Conservation (phyloP, 2,888 invertebrate species). For the Steinernema hermaphroditum region DNA sequence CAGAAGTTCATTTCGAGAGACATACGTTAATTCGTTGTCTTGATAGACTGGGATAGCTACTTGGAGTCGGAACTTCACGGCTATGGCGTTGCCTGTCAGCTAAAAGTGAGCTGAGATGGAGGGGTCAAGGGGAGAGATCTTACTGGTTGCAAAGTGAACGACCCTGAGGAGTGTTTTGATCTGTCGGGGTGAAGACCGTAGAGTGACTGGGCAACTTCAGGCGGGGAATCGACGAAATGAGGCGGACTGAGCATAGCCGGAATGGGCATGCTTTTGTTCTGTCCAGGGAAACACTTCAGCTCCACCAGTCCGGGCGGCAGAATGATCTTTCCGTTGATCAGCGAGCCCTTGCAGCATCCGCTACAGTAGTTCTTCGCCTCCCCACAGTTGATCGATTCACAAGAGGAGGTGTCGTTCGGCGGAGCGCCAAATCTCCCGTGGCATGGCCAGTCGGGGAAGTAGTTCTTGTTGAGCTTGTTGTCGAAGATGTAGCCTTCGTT, state of each 20-base stretch:
- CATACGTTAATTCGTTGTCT: not conserved
- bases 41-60: not conserved
- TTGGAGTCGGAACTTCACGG: not conserved
- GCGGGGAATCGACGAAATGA: conserved; percentile 55
- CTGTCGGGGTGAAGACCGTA: conserved; percentile 46
- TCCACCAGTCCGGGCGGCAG: conserved; percentile 57
- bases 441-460: conserved; percentile 36
- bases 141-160: conserved; percentile 55
- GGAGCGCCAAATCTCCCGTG: not conserved
- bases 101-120: not conserved
- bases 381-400: not conserved
- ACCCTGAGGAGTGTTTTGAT: conserved; percentile 44
- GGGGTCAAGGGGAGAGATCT: not conserved
- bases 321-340: conserved; percentile 36
- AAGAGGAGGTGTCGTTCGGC: not conserved
- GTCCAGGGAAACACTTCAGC: conserved; percentile 53
- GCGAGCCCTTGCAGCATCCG: not conserved
- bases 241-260: conserved; percentile 53
- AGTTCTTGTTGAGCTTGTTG: conserved; percentile 34
- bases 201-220: conserved; percentile 42
- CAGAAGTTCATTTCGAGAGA: not conserved
- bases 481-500: conserved; percentile 1
- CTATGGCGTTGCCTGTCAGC: conserved; percentile 17
- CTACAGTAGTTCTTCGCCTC: not conserved
- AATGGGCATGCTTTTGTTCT: conserved; percentile 48